phyloP scores from a whole-genome alignment of 2,113 vertebrate species.

The Lutjanus erythropterus region DNA sequence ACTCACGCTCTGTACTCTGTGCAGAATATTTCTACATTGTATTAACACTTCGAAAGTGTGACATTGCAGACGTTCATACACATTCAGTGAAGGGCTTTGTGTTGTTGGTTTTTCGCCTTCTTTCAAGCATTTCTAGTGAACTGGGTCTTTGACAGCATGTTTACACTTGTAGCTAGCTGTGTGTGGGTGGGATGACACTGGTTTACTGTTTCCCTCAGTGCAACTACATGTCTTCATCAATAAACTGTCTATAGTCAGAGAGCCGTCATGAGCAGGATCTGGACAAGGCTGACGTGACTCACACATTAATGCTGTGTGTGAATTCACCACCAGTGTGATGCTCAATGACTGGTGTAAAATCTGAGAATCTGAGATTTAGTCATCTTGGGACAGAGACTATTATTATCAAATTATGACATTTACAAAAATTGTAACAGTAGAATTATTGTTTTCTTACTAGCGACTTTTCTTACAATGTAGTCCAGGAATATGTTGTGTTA shows the following conservation, averaged over 20 bases:
- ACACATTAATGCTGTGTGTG: slow-evolving; percentile 4
- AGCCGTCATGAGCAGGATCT: background rate
- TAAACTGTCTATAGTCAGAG: background rate
- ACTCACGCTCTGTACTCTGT: background rate
- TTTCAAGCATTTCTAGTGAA: background rate
- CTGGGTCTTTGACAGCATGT: slow-evolving; percentile 21
- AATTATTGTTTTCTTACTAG: too few relatives aligned
- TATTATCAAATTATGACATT: too few relatives aligned
- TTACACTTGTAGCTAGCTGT: background rate
- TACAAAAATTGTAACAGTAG: too few relatives aligned
- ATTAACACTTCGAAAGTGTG: background rate
- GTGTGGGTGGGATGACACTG: slow-evolving; percentile 10
- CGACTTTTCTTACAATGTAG: too few relatives aligned
- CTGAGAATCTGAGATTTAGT: too few relatives aligned
- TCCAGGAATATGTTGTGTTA: too few relatives aligned
- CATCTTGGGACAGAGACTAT: too few relatives aligned
- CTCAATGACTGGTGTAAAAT: background rate
- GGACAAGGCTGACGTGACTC: background rate
- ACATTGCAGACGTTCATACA: too few relatives aligned
- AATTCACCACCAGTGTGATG: background rate
- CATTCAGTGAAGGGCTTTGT: background rate
- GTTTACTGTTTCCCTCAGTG: background rate
- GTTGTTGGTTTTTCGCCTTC: background rate
- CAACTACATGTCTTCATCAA: background rate
- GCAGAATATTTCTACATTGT: background rate